Base-by-base conservation (phyloP, 2,888 invertebrate genomes). In the Caradrina clavipalpis region DNA sequence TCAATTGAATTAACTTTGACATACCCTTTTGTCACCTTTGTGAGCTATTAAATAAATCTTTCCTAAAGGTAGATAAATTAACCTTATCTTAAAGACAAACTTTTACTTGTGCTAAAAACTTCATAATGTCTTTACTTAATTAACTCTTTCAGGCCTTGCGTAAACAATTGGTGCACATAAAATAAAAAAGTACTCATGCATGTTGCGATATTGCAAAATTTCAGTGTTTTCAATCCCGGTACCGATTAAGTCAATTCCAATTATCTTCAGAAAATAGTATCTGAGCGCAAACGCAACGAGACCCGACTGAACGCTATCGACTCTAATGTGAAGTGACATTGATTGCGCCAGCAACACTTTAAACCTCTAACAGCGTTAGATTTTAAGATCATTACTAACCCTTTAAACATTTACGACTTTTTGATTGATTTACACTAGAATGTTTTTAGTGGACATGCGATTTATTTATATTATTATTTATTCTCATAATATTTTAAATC, bases 251-350 rank as follows among this genome's bases (percentile, higher is more conserved):
- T 72, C 59, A 45, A 51, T 53, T 47, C 21, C 53, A 60, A 73
- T 76, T 55, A 51, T 69, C 49, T 65, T 65, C 50, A 61, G 53
- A 50, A 71, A 50, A 21, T 49, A 50, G 51, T 47, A 51, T 64
- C 21, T 22, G 7, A 22, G 39, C 47, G 49, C 39, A 21, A 77
- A 51, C 49, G 42, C 21, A 53, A 65, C 58, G 26, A 35, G 50
- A 15, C 11, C 19, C 42, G 51, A 17, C 21, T 7, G 7, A 62
- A 58, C 55, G 54, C 47, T 50, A 62, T 59, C 64, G 35, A 7
- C 7, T 50, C 49, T 69, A 74, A 77, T 70, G 59, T 69, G 22
- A 62, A 74, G 51, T 69, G 79, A 78, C 77, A 62, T 74, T 65
- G 61, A 69, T 74, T 74, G 62, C 58, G 26, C 45, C 49, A 65